Evolutionary conservation across 2,113 vertebrate species (phyloP).

Genomic region (Corvus cornix): DNA sequence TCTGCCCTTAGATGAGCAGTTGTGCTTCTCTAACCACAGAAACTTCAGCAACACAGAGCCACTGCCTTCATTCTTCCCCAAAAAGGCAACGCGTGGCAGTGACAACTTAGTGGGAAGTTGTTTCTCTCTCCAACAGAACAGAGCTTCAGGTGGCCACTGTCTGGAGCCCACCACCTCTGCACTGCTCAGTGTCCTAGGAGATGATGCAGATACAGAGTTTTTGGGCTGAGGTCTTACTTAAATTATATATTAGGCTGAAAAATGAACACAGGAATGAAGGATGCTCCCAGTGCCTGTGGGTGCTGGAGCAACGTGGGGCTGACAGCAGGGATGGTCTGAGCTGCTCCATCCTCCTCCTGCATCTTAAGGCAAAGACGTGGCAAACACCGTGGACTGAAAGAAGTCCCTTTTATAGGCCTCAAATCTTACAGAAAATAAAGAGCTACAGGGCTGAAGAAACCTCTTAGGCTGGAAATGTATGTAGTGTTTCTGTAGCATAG

Average conservation of each 20-base stretch:
- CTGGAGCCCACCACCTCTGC: not conserved
- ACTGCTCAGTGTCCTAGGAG: not conserved
- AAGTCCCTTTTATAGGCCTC: not conserved
- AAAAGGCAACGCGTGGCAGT: accelerated
- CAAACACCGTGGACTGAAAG: not conserved
- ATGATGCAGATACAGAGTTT: not conserved
- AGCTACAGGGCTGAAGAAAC: not conserved
- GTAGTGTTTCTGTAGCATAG: not conserved
- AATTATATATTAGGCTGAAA: not conserved
- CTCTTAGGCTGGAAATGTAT: not conserved
- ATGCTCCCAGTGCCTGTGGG: not conserved
- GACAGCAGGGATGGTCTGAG: not conserved
- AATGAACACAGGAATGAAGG: not conserved
- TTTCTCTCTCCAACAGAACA: not conserved
- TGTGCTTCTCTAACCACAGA: not conserved
- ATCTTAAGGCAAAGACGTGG: not conserved
- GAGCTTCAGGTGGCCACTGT: not conserved
- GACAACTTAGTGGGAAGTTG: not conserved
- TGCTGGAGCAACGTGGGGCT: not conserved
- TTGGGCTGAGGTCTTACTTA: not conserved
- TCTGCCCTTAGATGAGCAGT: not conserved
- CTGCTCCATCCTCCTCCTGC: not conserved
- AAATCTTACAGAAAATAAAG: not conserved
- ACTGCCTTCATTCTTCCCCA: not conserved
- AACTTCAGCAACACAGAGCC: not conserved